These are phyloP conservation scores for Bufo bufo DNA, from an alignment of 2,113 vertebrate species.

Conservation along the genomic window DNA sequence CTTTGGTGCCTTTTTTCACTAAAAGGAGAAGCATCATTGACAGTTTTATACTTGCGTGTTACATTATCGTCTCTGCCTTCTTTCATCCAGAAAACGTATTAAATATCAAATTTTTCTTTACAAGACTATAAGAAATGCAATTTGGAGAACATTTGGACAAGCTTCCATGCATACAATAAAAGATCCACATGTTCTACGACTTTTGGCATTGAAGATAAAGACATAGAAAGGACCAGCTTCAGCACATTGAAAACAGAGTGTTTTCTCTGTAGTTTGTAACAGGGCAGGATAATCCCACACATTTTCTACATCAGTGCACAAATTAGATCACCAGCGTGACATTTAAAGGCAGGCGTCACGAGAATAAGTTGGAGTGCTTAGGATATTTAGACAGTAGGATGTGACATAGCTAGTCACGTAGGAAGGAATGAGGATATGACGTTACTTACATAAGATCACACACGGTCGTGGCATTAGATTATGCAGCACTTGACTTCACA, in stretches of 20 bases:
- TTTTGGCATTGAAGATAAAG: background rate
- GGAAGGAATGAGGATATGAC: constrained; percentile 51
- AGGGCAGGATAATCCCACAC: constrained; percentile 19
- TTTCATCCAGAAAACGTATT: background rate
- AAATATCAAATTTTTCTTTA: background rate
- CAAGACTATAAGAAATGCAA: background rate
- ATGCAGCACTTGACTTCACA: constrained; percentile 16
- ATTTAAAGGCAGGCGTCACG: background rate
- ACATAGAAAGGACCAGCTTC: background rate
- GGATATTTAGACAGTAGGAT: constrained; percentile 34
- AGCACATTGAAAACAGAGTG: background rate
- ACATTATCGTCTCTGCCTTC: too few species aligned
- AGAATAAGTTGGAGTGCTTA: background rate
- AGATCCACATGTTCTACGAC: background rate
- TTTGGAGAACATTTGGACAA: background rate
- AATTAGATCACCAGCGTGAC: constrained; percentile 20
- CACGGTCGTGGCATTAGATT: constrained; percentile 22
- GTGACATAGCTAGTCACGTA: constrained; percentile 9
- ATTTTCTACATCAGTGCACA: constrained; percentile 8
- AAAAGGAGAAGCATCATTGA: background rate
- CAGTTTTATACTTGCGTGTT: background rate
- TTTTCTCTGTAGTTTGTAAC: too few species aligned
- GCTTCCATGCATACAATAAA: background rate
- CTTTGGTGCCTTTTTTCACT: too few species aligned
- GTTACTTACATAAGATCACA: constrained; percentile 46